Percentiles rank a stretch among this genome's conserved stretches.
Evolutionary conservation across 2,888 invertebrate species (phyloP).

Genomic region (Drosophila paracracens): DNA sequence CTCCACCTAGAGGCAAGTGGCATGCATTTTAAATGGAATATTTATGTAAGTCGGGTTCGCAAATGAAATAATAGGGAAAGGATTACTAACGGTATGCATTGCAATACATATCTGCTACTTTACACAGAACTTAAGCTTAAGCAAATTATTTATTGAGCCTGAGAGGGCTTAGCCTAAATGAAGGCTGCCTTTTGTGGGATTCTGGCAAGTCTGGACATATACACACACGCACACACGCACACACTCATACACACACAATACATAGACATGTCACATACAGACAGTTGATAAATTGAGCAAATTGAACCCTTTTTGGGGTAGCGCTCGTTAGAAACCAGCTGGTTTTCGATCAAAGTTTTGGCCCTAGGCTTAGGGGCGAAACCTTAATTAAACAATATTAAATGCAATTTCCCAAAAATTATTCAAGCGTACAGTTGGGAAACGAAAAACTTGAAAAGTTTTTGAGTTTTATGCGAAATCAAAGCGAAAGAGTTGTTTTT

Average conservation of each 20-base stretch:
- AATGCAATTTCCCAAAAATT: constrained; percentile 51
- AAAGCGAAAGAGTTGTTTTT: constrained; percentile 16
- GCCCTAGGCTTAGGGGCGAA: constrained; percentile 13
- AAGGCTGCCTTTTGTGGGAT: constrained; percentile 10
- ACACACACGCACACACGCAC: constrained; percentile 2
- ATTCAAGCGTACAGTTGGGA: constrained; percentile 50
- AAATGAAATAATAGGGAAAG: constrained; percentile 79
- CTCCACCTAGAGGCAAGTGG: constrained; percentile 6
- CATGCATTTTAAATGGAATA: constrained; percentile 77
- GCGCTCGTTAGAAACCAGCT: constrained; percentile 16
- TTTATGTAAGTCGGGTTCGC: constrained; percentile 69
- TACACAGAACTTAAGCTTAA: constrained; percentile 76
- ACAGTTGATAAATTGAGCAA: constrained; percentile 53
- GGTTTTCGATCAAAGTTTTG: constrained; percentile 35
- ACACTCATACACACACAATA: background rate
- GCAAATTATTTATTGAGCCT: constrained; percentile 76
- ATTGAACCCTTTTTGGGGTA: constrained; percentile 31
- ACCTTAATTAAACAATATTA: constrained; percentile 66
- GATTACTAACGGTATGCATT: constrained; percentile 59
- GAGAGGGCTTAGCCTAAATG: constrained; percentile 28
- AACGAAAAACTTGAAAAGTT: constrained; percentile 7
- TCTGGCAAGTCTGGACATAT: constrained; percentile 8
- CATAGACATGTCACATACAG: constrained; percentile 6
- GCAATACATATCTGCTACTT: constrained; percentile 61
- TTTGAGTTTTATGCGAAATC: constrained; percentile 11